phyloP scores from a whole-genome alignment of 2,888 invertebrate genomes.

The Polydrusus tereticollis region DNA sequence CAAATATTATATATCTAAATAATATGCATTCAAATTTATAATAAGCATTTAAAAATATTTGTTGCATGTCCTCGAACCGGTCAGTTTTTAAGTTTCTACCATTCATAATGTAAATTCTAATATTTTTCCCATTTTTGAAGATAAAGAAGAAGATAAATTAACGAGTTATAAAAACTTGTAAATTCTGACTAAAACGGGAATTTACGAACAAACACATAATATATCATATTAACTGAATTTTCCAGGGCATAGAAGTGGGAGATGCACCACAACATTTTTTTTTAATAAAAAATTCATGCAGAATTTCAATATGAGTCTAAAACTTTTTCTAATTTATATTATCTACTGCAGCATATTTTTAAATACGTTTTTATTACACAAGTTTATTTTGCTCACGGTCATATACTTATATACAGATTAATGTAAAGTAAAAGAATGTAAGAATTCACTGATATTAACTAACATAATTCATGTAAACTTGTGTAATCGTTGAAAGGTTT shows the following conservation, averaged over 20 bases:
- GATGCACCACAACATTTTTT: neutral
- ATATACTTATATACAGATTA: too few relatives aligned
- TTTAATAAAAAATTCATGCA: neutral
- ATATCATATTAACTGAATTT: neutral
- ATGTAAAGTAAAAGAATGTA: neutral
- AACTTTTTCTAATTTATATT: constrained; percentile 26
- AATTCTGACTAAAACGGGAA: too few relatives aligned
- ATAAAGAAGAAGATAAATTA: too few relatives aligned
- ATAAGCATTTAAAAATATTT: neutral
- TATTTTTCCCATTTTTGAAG: too few relatives aligned
- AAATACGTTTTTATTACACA: constrained; percentile 10
- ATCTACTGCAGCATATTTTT: constrained; percentile 9
- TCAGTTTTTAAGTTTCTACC: too few relatives aligned
- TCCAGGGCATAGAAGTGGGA: neutral
- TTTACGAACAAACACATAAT: too few relatives aligned
- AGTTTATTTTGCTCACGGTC: too few relatives aligned
- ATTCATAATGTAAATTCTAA: too few relatives aligned
- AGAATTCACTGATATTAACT: too few relatives aligned
- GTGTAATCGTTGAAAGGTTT: constrained; percentile 9
- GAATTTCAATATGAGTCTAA: neutral
- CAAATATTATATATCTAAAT: neutral
- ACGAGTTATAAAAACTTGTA: too few relatives aligned
- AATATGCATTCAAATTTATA: neutral
- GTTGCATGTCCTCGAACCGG: too few relatives aligned
- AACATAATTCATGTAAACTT: constrained; percentile 12